Evolutionary conservation across 1,140 invertebrate species (phyloP).

Genomic region (Leptinotarsa defecta): DNA sequence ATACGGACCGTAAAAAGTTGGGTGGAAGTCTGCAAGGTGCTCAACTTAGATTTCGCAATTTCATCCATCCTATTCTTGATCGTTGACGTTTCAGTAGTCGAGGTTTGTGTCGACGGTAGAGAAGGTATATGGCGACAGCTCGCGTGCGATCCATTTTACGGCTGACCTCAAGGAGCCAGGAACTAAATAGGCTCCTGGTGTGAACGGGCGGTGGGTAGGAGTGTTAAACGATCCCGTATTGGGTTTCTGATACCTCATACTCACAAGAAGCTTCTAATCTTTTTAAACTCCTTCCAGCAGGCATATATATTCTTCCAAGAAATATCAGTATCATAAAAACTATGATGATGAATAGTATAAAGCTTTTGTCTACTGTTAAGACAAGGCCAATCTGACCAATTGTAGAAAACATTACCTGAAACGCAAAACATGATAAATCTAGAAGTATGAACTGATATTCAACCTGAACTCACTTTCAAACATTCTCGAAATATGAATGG

Average conservation of each 20-base stretch:
- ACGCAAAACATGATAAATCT: background rate
- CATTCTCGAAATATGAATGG: slow-evolving; percentile 52
- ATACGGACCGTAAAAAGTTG: no score
- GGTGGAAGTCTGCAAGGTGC: no score
- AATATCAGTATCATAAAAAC: slow-evolving; percentile 61
- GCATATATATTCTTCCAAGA: slow-evolving; percentile 64
- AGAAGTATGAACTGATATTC: background rate
- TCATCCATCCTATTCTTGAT: no score
- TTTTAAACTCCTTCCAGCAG: slow-evolving; percentile 67
- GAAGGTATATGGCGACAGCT: no score
- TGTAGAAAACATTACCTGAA: slow-evolving; percentile 14
- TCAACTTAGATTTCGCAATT: no score
- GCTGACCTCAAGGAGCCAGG: no score
- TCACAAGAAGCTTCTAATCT: slow-evolving; percentile 68
- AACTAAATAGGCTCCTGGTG: no score
- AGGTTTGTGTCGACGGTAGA: no score
- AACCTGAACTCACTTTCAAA: slow-evolving; percentile 16
- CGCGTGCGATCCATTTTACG: no score
- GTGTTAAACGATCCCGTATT: no score
- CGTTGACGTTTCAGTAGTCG: no score
- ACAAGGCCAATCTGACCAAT: background rate
- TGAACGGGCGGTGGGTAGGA: no score
- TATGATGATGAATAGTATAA: slow-evolving; percentile 55
- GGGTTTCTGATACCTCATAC: slow-evolving; percentile 59
- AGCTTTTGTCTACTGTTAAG: background rate